Evolutionary conservation across 1,140 invertebrate genomes (phyloP).

Genomic region (Drosophila truncata): DNA sequence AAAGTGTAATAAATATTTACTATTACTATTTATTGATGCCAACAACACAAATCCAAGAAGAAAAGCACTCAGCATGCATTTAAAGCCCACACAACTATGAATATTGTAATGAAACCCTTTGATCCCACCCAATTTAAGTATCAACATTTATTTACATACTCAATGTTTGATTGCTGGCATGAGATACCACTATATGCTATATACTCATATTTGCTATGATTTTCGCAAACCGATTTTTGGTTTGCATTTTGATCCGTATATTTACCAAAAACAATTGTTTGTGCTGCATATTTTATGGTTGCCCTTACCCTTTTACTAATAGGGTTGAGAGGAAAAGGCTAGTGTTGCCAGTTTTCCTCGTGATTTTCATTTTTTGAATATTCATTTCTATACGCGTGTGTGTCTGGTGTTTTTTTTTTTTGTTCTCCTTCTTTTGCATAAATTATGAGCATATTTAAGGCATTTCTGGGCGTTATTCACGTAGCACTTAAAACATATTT

Average conservation of each 20-base stretch:
- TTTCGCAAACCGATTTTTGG: conserved; percentile 49
- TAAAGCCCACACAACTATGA: conserved; percentile 12
- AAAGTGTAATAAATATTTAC: not conserved
- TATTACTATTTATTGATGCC: not conserved
- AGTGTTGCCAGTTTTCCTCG: not conserved
- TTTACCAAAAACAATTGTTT: conserved; percentile 55
- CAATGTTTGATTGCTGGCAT: conserved; percentile 50
- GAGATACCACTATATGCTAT: conserved; percentile 13
- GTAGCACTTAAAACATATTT: conserved; percentile 55
- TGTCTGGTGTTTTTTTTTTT: not conserved
- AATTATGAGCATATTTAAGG: conserved; percentile 57
- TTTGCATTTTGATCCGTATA: conserved; percentile 35
- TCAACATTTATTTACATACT: conserved; percentile 44
- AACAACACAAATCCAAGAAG: conserved; percentile 4
- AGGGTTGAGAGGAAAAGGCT: not conserved
- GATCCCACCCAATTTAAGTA: conserved; percentile 39
- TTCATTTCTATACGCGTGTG: conserved; percentile 28
- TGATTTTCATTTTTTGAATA: conserved; percentile 17
- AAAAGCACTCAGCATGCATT: conserved; percentile 26
- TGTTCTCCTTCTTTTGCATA: conserved; percentile 46
- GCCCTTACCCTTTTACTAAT: conserved; percentile 7
- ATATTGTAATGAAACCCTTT: conserved; percentile 29
- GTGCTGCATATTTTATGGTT: conserved; percentile 50
- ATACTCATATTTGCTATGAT: conserved; percentile 39
- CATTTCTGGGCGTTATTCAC: conserved; percentile 27